Base-by-base conservation (phyloP, 2,888 invertebrate species). In the Torymus auratus region DNA sequence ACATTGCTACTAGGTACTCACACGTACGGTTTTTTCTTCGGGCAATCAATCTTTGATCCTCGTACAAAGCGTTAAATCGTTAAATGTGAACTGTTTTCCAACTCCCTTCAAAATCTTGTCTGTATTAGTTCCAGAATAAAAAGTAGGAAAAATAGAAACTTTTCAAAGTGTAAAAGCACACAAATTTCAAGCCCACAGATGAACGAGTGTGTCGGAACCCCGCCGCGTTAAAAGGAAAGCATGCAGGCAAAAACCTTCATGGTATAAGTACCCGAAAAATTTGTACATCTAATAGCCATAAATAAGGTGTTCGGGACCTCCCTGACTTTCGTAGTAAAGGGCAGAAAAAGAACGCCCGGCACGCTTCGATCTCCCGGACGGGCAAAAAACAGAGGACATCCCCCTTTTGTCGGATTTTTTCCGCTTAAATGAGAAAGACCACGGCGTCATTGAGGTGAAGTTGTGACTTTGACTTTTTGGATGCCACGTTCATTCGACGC, bases 381-480 rank as follows among this genome's bases (percentile, higher is more conserved):
- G 41, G 41, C 15, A 12, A 23, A 50, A 14, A 76, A 69, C 56
- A 60, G 15, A 71, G 67, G 52, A 12, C 77, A 41, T 41, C 41
- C 41, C 62, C 56, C 64, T 64, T 62, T 64, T 71, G 67, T 78
- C 61, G 60, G n/a, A 13, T 50, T 10, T n/a, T 28, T 41, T 20
- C 55, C 11, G 15, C n/a, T 17, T 5, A 55, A 61, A 53, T 69
- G 56, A n/a, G 64, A 65, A 78, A 71, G 55, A 64, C 14, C 61
- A 58, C 20, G 53, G 23, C 61, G 65, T 71, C 65, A 71, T 64
- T 50, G 50, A 52, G 15, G 53, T 23, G 28, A 61, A 60, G 74
- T 74, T 74, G 74, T 58, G 74, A 74, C 67, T 74, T 65, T 74
- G 67, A 74, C 67, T 74, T 74, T 67, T 14, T 17, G 50, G 50